Base-by-base conservation (phyloP, 2,113 vertebrate species). In the Clarias magur region DNA sequence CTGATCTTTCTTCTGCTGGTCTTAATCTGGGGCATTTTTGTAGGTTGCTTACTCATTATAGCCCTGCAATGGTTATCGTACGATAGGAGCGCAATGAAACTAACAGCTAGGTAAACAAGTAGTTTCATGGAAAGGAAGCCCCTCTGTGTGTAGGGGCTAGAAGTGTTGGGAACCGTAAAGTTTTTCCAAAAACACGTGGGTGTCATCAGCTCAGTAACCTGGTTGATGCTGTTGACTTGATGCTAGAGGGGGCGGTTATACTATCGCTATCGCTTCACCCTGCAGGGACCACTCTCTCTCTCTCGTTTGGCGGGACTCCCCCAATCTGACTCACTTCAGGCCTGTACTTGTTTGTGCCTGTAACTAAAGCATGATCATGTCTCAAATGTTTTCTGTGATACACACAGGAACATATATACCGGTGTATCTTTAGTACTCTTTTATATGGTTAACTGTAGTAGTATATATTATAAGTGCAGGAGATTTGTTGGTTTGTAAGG, bases 151-250 rank as follows among this genome's bases (percentile, higher is more conserved):
- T 76, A 63, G 83, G 87, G 88, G 88, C 83, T 87, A 80, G 75
- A 89, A 84, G 84, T 88, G 88, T 92, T 91, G 89, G 91, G 91
- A 92, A 89, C 90, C 83, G 34, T 67, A 86, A 60, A 70, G n/a
- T 87, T 85, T 87, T 89, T 90, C 91, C 91, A 87, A 90, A 87
- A 92, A 92, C 68, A 85, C 80, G 90, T 92, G 82, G 91, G 88
- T 72, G 87, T 68, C 21, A 83, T 88, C 75, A 82, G 25, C 73
- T 87, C 65, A 88, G 56, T 86, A 88, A 91, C 87, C 76, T 80
- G 83, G 76, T 68, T 83, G 84, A 54, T 72, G 78, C 79, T 75
- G 86, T 80, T 67, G 80, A 73, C 63, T 72, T 63, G 65, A 25
- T 73, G 42, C 30, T 84, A 53, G 67, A 76, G 78, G 87, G 89